phyloP scores from a whole-genome alignment of 2,113 vertebrate genomes.

The Crotalus viridis region DNA sequence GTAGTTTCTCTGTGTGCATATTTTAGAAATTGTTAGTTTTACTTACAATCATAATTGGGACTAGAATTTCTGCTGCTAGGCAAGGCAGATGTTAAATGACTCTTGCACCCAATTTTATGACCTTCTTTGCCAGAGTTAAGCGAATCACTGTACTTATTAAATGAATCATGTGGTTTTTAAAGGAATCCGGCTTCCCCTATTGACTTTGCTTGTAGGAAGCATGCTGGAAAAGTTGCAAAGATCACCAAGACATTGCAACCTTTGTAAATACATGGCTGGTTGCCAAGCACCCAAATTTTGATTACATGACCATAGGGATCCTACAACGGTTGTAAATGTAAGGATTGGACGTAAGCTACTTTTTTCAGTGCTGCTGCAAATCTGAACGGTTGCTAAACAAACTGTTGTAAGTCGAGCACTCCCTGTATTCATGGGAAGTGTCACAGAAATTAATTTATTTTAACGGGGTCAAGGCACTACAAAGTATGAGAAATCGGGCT shows the following conservation, averaged over 20 bases:
- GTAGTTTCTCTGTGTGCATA: neutral
- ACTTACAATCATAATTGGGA: neutral
- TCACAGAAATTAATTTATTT: neutral
- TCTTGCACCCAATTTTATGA: neutral
- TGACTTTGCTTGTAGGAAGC: neutral
- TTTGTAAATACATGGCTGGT: neutral
- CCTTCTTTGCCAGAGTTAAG: neutral
- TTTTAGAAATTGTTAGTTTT: neutral
- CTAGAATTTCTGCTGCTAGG: neutral
- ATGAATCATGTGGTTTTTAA: neutral
- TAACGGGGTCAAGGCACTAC: neutral
- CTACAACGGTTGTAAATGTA: neutral
- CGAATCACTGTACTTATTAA: neutral
- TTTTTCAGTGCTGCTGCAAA: neutral
- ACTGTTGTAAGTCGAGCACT: neutral
- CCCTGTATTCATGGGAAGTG: neutral
- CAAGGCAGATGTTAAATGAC: neutral
- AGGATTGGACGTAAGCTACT: neutral
- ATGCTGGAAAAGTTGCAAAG: neutral
- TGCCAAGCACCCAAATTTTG: neutral
- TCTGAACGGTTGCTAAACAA: neutral
- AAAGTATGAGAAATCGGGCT: neutral
- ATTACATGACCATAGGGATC: neutral
- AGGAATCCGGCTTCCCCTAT: neutral
- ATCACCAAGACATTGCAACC: neutral